Evolutionary conservation across 2,888 invertebrate species (phyloP).

Genomic region (Harpalus rubripes): DNA sequence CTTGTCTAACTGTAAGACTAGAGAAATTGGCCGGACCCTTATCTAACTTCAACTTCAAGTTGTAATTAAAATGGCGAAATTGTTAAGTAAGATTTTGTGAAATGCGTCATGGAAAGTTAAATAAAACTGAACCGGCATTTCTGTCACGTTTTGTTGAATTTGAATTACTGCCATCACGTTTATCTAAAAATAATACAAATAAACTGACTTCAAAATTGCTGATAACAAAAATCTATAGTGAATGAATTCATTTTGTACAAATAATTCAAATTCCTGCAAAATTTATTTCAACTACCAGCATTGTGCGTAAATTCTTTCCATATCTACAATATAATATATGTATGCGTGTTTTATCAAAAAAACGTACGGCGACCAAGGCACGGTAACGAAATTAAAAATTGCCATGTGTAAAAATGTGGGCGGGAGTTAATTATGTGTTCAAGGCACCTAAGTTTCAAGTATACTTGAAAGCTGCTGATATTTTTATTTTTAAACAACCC

Average conservation of each 20-base stretch:
- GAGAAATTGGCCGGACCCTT: too few species aligned
- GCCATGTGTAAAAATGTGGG: conserved; percentile 11
- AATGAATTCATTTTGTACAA: not conserved
- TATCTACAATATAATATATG: conserved; percentile 12
- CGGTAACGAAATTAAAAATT: not conserved
- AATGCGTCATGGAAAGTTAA: conserved; percentile 30
- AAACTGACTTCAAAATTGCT: not conserved
- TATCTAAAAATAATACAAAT: conserved; percentile 10
- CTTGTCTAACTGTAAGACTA: too few species aligned
- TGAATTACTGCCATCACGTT: conserved; percentile 20
- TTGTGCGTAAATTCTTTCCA: conserved; percentile 25
- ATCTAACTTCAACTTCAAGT: too few species aligned
- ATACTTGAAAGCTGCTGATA: conserved; percentile 34
- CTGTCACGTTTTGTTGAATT: conserved; percentile 22
- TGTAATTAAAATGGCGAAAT: not conserved
- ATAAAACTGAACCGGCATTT: conserved; percentile 5
- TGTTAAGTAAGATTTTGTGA: not conserved
- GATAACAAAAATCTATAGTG: conserved; percentile 15
- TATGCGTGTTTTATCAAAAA: conserved; percentile 7
- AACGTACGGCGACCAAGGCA: conserved; percentile 5
- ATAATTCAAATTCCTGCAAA: conserved; percentile 13
- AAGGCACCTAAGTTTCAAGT: conserved; percentile 20
- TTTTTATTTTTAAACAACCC: conserved; percentile 30
- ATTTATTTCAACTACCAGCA: not conserved
- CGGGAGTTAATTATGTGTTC: conserved; percentile 5